Evolutionary conservation across 1,140 invertebrate genomes (phyloP).

Genomic region (Parasteatoda tepidariorum): DNA sequence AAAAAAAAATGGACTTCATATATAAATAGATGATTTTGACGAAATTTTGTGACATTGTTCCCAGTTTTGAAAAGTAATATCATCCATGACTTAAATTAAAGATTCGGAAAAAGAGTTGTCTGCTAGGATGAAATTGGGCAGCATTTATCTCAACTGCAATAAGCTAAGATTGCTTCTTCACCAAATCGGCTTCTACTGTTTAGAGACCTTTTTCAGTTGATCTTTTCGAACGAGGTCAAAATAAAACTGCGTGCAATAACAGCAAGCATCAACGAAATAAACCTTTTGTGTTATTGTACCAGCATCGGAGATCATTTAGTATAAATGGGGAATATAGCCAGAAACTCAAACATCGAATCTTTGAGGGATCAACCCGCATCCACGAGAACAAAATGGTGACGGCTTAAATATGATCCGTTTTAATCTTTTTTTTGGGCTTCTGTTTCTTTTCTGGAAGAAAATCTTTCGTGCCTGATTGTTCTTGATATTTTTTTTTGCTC

Average conservation of each 20-base stretch:
- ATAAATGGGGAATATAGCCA: not conserved
- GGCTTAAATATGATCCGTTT: constrained; percentile 58
- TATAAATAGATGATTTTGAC: too few species aligned
- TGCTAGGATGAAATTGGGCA: constrained; percentile 15
- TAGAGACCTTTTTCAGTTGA: not conserved
- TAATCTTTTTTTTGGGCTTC: constrained; percentile 35
- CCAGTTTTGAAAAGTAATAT: too few species aligned
- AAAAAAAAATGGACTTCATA: too few species aligned
- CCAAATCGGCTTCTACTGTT: constrained; percentile 9
- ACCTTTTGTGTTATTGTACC: constrained; percentile 34
- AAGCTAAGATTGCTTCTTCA: constrained; percentile 44
- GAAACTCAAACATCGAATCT: not conserved
- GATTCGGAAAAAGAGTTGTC: too few species aligned
- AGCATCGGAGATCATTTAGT: constrained; percentile 48
- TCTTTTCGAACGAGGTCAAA: not conserved
- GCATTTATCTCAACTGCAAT: constrained; percentile 36
- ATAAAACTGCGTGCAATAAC: constrained; percentile 13
- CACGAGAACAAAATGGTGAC: constrained; percentile 34
- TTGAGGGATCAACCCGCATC: constrained; percentile 14
- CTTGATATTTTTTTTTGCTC: not conserved
- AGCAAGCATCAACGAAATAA: constrained; percentile 53
- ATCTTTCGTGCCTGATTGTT: constrained; percentile 33
- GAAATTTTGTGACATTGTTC: too few species aligned
- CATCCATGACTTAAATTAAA: too few species aligned
- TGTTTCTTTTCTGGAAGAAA: constrained; percentile 38